These are phyloP conservation scores for Odontocerum albicorne DNA, from an alignment of 2,888 invertebrate genomes.

Conservation along the genomic window DNA sequence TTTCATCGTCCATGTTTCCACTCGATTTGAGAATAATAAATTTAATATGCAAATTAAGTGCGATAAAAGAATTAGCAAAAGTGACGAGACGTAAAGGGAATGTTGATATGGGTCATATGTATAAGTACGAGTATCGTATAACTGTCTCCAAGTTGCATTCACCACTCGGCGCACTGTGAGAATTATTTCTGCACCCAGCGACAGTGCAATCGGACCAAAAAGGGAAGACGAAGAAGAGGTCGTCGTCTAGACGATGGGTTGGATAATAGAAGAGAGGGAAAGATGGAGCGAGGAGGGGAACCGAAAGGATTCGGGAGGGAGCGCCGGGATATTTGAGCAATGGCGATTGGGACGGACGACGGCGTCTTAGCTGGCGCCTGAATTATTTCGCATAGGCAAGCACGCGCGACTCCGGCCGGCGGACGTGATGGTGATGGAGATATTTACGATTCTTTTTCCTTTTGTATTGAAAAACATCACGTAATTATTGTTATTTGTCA, in stretches of 20 bases:
- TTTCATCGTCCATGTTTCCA: too few relatives aligned
- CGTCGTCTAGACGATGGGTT: constrained; percentile 26
- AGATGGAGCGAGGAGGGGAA: background rate
- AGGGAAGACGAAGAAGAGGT: constrained; percentile 7
- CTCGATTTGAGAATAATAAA: too few relatives aligned
- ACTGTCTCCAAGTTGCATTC: constrained; percentile 3
- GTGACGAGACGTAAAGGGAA: background rate
- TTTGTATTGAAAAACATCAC: too few relatives aligned
- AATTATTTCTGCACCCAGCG: constrained; percentile 16
- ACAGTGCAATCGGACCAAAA: constrained; percentile 3
- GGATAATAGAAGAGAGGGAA: background rate
- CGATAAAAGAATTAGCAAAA: too few relatives aligned
- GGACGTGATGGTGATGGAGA: too few relatives aligned
- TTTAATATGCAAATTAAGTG: too few relatives aligned
- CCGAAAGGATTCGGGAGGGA: background rate
- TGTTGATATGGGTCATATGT: constrained; percentile 14
- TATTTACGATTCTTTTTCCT: too few relatives aligned
- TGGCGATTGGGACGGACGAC: constrained; percentile 7
- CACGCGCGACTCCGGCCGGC: too few relatives aligned
- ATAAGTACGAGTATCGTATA: too few relatives aligned
- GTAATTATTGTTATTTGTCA: too few relatives aligned
- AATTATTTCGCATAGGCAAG: too few relatives aligned
- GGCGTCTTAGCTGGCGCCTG: constrained; percentile 15
- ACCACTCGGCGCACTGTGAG: background rate
- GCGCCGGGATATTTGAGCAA: constrained; percentile 7